Evolutionary conservation across 2,888 invertebrate species (phyloP).

Genomic region (Hirtodrosophila trivittata): DNA sequence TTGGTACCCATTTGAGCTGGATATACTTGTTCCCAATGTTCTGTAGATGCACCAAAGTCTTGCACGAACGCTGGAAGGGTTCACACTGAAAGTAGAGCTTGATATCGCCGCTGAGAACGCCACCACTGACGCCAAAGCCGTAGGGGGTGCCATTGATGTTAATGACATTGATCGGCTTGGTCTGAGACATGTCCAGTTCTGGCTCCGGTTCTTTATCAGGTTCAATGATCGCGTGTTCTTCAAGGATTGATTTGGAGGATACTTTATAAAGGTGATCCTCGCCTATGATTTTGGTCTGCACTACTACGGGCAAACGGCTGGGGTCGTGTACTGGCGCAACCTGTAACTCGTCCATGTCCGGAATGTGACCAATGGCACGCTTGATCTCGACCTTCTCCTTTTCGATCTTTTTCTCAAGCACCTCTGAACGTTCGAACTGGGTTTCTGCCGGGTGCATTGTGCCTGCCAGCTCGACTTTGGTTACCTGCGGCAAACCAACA

Average conservation of each 20-base stretch:
- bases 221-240: background rate
- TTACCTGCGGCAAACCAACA: slow-evolving; percentile 45
- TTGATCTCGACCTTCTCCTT: slow-evolving; percentile 43
- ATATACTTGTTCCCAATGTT: slow-evolving; percentile 66
- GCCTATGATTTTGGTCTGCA: slow-evolving; percentile 5
- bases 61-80: slow-evolving; percentile 58
- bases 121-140: slow-evolving; percentile 24
- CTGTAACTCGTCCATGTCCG: slow-evolving; percentile 62
- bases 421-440: slow-evolving; percentile 61
- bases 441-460: background rate
- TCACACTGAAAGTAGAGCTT: slow-evolving; percentile 60
- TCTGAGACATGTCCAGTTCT: too few species aligned
- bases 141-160: slow-evolving; percentile 61
- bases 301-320: accelerated
- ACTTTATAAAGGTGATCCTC: slow-evolving; percentile 7
- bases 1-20: slow-evolving; percentile 34
- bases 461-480: slow-evolving; percentile 35
- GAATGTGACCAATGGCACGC: slow-evolving; percentile 62
- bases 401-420: slow-evolving; percentile 48
- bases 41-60: slow-evolving; percentile 62
- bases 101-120: slow-evolving; percentile 27
- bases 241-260: slow-evolving; percentile 6
- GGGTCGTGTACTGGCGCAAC: slow-evolving; percentile 34
- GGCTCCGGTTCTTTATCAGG: too few species aligned
- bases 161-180: slow-evolving; percentile 42